phyloP scores from a whole-genome alignment of 92 coral and sea anemone genomes.

The Phenganax stokvisi region DNA sequence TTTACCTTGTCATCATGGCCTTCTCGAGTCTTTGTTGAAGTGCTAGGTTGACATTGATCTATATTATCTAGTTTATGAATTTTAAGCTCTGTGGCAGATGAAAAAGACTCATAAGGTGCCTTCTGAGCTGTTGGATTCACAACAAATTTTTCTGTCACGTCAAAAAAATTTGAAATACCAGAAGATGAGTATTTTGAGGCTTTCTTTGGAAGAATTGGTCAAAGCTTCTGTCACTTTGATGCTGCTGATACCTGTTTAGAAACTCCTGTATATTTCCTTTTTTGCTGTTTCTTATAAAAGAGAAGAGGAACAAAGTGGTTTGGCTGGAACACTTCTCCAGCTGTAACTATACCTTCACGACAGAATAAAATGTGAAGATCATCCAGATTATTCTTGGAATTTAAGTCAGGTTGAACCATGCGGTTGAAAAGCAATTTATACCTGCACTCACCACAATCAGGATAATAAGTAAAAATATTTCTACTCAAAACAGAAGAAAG shows the following conservation, averaged over 20 bases:
- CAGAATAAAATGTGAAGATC: conserved; percentile 13
- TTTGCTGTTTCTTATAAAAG: neutral
- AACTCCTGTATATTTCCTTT: neutral
- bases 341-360: neutral
- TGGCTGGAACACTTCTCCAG: conserved; percentile 4
- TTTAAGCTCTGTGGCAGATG: neutral
- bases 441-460: conserved; percentile 7
- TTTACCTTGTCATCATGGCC: too few relatives aligned
- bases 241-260: neutral
- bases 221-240: too few relatives aligned
- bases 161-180: neutral
- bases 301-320: neutral
- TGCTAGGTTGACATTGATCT: too few relatives aligned
- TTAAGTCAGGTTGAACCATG: neutral
- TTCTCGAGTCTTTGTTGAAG: too few relatives aligned
- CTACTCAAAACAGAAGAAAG: conserved; percentile 14
- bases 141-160: neutral
- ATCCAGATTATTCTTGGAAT: neutral
- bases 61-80: neutral
- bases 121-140: neutral
- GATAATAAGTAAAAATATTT: neutral
- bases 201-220: too few relatives aligned
- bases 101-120: neutral
- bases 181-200: neutral
- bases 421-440: neutral